phyloP scores from a whole-genome alignment of 1,140 invertebrate genomes.

The Drosophila pachea region DNA sequence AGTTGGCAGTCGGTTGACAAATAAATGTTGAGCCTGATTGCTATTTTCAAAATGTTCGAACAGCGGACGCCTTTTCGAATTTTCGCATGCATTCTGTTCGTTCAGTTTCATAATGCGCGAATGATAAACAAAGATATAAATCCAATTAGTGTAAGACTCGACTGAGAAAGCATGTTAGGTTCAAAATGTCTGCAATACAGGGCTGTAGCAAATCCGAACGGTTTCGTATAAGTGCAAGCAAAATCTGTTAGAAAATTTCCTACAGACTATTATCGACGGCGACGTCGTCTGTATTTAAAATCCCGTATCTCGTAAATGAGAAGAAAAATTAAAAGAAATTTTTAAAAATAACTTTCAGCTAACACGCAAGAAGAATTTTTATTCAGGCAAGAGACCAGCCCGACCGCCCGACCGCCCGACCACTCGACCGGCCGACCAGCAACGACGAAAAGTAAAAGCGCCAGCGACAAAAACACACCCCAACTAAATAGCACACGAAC shows the following conservation, averaged over 20 bases:
- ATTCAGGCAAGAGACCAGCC: constrained; percentile 68
- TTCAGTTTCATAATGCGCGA: neutral
- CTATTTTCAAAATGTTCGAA: constrained; percentile 36
- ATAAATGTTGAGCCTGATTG: constrained; percentile 59
- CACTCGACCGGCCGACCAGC: neutral
- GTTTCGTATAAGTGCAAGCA: constrained; percentile 27
- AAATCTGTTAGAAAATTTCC: constrained; percentile 20
- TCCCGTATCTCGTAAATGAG: constrained; percentile 60
- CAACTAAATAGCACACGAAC: constrained; percentile 38
- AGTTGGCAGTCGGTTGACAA: constrained; percentile 50
- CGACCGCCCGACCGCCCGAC: too few species aligned
- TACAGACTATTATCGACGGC: constrained; percentile 37
- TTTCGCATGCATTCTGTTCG: constrained; percentile 10
- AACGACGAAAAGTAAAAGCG: constrained; percentile 58
- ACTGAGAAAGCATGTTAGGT: neutral
- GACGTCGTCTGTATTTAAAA: constrained; percentile 56
- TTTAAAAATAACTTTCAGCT: constrained; percentile 79
- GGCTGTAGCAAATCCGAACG: constrained; percentile 17
- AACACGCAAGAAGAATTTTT: constrained; percentile 78
- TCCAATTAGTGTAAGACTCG: neutral
- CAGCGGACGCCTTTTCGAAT: constrained; percentile 4
- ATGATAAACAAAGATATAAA: neutral
- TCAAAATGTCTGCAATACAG: too few species aligned
- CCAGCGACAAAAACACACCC: constrained; percentile 45
- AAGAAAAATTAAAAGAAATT: constrained; percentile 72